phyloP scores from a whole-genome alignment of 2,888 invertebrate species.

The Hypena proboscidalis region DNA sequence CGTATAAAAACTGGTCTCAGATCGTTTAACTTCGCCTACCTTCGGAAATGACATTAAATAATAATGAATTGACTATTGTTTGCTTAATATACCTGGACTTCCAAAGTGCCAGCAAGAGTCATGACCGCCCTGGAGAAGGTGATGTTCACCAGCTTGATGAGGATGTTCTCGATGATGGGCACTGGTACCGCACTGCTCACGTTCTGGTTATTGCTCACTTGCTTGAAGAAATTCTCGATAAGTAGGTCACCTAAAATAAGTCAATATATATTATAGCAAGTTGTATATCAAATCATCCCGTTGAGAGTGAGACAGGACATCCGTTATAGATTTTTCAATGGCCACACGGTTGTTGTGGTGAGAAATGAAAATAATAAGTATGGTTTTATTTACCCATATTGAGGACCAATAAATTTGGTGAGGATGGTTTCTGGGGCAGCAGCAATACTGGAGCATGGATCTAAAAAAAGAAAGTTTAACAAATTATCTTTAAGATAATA shows the following conservation, averaged over 20 bases:
- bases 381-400: slow-evolving; percentile 85
- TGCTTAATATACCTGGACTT: slow-evolving; percentile 87
- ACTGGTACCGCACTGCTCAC: slow-evolving; percentile 68
- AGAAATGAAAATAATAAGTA: background rate
- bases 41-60: too few species aligned
- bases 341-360: too few species aligned
- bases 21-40: too few species aligned
- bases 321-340: too few species aligned
- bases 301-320: too few species aligned
- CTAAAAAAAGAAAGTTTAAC: slow-evolving; percentile 41
- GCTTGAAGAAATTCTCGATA: slow-evolving; percentile 92
- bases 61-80: too few species aligned
- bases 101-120: slow-evolving; percentile 89
- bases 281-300: too few species aligned
- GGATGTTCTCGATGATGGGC: slow-evolving; percentile 88
- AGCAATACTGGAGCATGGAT: slow-evolving; percentile 90
- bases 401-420: slow-evolving; percentile 91
- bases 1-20: too few species aligned
- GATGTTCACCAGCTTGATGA: slow-evolving; percentile 88
- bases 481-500: too few species aligned
- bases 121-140: slow-evolving; percentile 89
- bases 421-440: slow-evolving; percentile 92
- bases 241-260: slow-evolving; percentile 87
- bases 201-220: slow-evolving; percentile 62
- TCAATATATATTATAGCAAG: slow-evolving; percentile 2